phyloP scores from a whole-genome alignment of 2,888 invertebrate genomes.

The Spilosoma lubricipeda region DNA sequence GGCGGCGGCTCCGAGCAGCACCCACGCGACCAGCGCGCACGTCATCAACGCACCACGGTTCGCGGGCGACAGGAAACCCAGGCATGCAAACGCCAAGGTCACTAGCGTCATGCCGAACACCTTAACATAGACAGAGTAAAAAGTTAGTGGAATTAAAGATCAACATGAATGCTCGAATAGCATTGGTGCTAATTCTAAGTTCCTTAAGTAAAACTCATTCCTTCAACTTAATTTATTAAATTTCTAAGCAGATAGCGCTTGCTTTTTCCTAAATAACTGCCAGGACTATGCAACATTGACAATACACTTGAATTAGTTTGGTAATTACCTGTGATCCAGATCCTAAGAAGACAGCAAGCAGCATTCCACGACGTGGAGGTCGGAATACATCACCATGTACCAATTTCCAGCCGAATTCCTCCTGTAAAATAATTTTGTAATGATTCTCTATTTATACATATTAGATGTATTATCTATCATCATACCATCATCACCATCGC shows the following conservation, averaged over 20 bases:
- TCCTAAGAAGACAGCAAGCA: conserved; percentile 97
- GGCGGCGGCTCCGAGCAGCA: conserved; percentile 98
- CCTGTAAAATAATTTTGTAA: conserved; percentile 81
- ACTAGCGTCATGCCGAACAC: conserved; percentile 97
- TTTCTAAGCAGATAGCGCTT: no score
- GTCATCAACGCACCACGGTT: conserved; percentile 99
- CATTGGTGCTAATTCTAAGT: no score
- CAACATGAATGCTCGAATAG: no score
- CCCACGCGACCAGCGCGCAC: conserved; percentile 98
- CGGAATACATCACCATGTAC: conserved; percentile 99
- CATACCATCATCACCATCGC: no score
- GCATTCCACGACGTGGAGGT: conserved; percentile 98
- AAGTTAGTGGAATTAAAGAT: no score
- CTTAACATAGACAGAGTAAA: conserved; percentile 45
- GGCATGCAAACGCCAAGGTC: conserved; percentile 98
- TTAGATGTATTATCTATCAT: no score
- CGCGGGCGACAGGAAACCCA: conserved; percentile 99
- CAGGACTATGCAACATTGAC: no score
- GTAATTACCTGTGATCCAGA: conserved; percentile 95
- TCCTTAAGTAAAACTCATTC: no score
- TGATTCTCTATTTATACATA: no score
- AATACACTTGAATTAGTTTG: no score
- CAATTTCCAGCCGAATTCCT: conserved; percentile 99
- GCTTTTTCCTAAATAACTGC: no score
- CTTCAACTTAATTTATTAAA: no score